Conservation (phyloP, 2,113 vertebrate genomes). For the Anser brachyrhynchus region DNA sequence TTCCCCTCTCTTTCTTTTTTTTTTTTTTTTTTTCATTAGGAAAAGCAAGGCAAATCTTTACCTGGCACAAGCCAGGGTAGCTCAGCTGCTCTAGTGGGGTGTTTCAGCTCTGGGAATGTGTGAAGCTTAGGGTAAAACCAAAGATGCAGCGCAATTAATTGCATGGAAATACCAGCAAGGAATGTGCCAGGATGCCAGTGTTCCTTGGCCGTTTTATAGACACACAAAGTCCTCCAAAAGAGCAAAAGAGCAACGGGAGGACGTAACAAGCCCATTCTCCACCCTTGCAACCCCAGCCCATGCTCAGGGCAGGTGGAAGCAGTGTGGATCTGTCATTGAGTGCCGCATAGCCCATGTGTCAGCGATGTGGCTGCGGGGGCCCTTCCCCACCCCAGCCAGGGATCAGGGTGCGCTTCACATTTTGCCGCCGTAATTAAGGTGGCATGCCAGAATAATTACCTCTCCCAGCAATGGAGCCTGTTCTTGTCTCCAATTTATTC, state of each 20-base stretch:
- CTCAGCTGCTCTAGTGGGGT: neutral
- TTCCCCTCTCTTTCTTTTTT: neutral
- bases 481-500: neutral
- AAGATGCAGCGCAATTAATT: neutral
- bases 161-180: neutral
- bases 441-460: slow-evolving; percentile 42
- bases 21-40: neutral
- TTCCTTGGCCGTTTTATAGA: neutral
- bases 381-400: neutral
- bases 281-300: neutral
- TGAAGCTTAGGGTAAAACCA: neutral
- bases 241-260: neutral
- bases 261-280: neutral
- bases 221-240: neutral
- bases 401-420: neutral
- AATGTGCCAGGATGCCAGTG: neutral
- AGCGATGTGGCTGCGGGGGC: neutral
- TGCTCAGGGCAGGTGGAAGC: neutral
- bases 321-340: neutral
- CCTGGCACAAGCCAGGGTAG: neutral
- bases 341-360: neutral
- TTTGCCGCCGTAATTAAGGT: slow-evolving; percentile 32
- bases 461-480: neutral
- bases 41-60: neutral
- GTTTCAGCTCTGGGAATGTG: neutral